These are phyloP conservation scores for Gila orcuttii DNA, from an alignment of 2,113 vertebrate genomes.

Conservation along the genomic window DNA sequence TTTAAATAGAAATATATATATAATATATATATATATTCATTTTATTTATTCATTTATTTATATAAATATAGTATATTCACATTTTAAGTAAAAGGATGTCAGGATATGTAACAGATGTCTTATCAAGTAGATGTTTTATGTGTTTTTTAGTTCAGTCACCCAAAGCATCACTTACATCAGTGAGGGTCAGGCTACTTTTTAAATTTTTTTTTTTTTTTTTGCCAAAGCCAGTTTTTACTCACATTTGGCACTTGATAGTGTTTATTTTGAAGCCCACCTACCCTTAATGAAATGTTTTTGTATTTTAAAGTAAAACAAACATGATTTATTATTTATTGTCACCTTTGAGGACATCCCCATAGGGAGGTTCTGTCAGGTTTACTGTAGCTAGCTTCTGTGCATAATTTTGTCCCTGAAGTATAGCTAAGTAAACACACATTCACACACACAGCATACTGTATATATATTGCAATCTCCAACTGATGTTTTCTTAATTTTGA, in stretches of 20 bases:
- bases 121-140: not conserved
- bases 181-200: not conserved
- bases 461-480: not conserved
- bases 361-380: not conserved
- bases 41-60: too few relatives aligned
- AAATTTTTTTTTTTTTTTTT: not conserved
- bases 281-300: not conserved
- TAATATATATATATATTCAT: too few relatives aligned
- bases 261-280: not conserved
- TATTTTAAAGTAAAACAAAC: not conserved
- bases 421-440: slow-evolving; percentile 7
- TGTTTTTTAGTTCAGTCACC: not conserved
- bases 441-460: slow-evolving; percentile 12
- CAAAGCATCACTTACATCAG: not conserved
- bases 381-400: not conserved
- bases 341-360: not conserved
- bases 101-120: not conserved
- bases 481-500: not conserved
- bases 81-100: too few relatives aligned
- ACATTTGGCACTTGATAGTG: not conserved
- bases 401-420: slow-evolving; percentile 6
- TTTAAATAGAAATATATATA: too few relatives aligned
- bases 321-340: not conserved
- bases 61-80: too few relatives aligned
- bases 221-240: not conserved